phyloP scores from a whole-genome alignment of 2,113 vertebrate genomes.

The Sceloporus undulatus region DNA sequence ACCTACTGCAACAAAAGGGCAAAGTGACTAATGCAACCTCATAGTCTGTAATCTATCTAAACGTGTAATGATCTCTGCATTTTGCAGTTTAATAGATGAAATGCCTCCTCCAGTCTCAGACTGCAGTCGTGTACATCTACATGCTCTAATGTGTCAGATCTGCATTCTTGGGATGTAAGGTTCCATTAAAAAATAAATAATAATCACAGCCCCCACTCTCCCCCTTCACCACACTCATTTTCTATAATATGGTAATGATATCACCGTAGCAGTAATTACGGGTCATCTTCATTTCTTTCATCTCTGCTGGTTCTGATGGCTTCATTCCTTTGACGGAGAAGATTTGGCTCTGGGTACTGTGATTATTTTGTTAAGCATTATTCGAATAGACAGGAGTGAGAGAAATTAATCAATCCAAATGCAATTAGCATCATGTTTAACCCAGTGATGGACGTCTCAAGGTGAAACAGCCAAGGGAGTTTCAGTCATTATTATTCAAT shows the following conservation, averaged over 20 bases:
- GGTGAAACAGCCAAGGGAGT: slow-evolving; percentile 90
- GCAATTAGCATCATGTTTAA: slow-evolving; percentile 99
- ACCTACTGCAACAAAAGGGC: slow-evolving; percentile 62
- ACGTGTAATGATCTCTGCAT: slow-evolving; percentile 56
- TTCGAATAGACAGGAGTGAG: slow-evolving; percentile 95
- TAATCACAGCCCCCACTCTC: slow-evolving; percentile 69
- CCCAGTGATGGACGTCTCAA: slow-evolving; percentile 95
- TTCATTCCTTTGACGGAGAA: slow-evolving; percentile 87
- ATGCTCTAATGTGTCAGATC: slow-evolving; percentile 68
- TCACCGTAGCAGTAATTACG: slow-evolving; percentile 84
- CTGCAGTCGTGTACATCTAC: slow-evolving; percentile 67
- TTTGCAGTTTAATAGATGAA: slow-evolving; percentile 68
- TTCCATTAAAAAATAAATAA: slow-evolving; percentile 83
- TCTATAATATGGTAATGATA: slow-evolving; percentile 88
- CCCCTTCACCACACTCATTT: slow-evolving; percentile 76
- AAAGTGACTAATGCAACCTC: slow-evolving; percentile 56
- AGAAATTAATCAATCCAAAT: slow-evolving; percentile 97
- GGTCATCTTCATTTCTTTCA: slow-evolving; percentile 92
- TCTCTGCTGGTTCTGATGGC: slow-evolving; percentile 87
- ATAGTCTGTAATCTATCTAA: slow-evolving; percentile 53
- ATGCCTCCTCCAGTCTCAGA: slow-evolving; percentile 57
- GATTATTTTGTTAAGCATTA: slow-evolving; percentile 97
- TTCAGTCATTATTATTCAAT: slow-evolving; percentile 92
- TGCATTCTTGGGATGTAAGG: slow-evolving; percentile 76
- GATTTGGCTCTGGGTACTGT: slow-evolving; percentile 82